Conservation (phyloP, 2,888 invertebrate genomes). For the Andrena fulva region DNA sequence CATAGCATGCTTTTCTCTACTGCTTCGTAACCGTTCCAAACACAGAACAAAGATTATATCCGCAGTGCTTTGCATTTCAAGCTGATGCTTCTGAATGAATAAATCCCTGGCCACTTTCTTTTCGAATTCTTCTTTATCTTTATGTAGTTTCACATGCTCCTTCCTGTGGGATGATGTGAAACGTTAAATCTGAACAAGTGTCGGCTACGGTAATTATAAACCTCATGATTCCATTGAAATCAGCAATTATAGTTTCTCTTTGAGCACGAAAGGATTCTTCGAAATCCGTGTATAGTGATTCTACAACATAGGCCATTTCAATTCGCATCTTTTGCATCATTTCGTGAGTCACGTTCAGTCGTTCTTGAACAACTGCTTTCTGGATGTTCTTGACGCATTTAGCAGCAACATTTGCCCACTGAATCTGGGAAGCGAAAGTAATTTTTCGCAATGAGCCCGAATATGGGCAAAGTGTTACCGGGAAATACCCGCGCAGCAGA, state of each 20-base stretch:
- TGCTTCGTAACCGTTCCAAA: slow-evolving; percentile 72
- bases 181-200: not conserved
- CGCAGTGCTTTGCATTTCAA: slow-evolving; percentile 71
- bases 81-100: slow-evolving; percentile 60
- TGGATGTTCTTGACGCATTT: slow-evolving; percentile 67
- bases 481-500: too few species aligned
- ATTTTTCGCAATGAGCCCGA: not conserved
- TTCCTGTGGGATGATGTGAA: slow-evolving; percentile 54
- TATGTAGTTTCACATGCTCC: slow-evolving; percentile 65
- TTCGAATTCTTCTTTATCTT: slow-evolving; percentile 62
- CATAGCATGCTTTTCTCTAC: slow-evolving; percentile 66
- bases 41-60: slow-evolving; percentile 71
- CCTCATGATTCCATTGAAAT: slow-evolving; percentile 79
- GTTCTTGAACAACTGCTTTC: slow-evolving; percentile 70
- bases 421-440: slow-evolving; percentile 53
- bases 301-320: slow-evolving; percentile 71
- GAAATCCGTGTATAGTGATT: slow-evolving; percentile 71
- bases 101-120: slow-evolving; percentile 63
- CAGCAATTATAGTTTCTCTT: slow-evolving; percentile 75
- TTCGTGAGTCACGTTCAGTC: slow-evolving; percentile 69
- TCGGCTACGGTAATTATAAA: slow-evolving; percentile 30
- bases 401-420: slow-evolving; percentile 56
- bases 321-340: slow-evolving; percentile 74
- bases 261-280: slow-evolving; percentile 66
- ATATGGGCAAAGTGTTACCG: too few species aligned